Evolutionary conservation across 2,797 vertebrate genomes (phyloP).

Genomic region (Syndactyla subalaris): DNA sequence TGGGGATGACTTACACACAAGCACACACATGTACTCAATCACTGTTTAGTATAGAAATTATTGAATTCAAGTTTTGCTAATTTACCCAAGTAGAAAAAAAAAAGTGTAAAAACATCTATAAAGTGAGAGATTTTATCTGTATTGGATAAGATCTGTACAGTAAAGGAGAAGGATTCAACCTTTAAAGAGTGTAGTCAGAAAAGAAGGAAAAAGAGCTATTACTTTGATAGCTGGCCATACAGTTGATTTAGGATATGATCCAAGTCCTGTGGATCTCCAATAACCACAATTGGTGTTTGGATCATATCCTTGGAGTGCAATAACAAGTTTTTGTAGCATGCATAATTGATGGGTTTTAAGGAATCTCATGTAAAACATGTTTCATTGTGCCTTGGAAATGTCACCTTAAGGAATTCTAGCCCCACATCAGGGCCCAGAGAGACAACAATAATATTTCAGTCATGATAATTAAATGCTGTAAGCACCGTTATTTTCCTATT

Average conservation of each 20-base stretch:
- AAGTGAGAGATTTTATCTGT: background rate
- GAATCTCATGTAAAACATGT: constrained; percentile 57
- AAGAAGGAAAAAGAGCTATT: background rate
- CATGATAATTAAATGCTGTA: constrained; percentile 58
- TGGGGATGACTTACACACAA: background rate
- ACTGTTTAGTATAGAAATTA: background rate
- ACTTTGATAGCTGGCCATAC: constrained; percentile 48
- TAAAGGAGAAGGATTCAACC: background rate
- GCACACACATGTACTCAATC: background rate
- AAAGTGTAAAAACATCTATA: background rate
- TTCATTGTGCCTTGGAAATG: constrained; percentile 56
- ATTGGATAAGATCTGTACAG: background rate
- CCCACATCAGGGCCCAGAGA: constrained; percentile 31
- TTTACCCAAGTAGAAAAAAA: background rate
- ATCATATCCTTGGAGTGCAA: constrained; percentile 64
- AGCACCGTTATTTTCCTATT: constrained; percentile 68
- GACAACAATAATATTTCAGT: constrained; percentile 56
- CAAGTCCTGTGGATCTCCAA: constrained; percentile 63
- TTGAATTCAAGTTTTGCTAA: background rate
- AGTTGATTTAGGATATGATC: constrained; percentile 57
- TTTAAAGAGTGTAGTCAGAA: constrained; percentile 5
- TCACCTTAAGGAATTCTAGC: constrained; percentile 68
- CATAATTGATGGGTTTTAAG: constrained; percentile 67
- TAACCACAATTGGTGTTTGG: constrained; percentile 59
- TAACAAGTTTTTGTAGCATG: constrained; percentile 55